phyloP scores from a whole-genome alignment of 1,140 invertebrate genomes.

The Augochlora pura region DNA sequence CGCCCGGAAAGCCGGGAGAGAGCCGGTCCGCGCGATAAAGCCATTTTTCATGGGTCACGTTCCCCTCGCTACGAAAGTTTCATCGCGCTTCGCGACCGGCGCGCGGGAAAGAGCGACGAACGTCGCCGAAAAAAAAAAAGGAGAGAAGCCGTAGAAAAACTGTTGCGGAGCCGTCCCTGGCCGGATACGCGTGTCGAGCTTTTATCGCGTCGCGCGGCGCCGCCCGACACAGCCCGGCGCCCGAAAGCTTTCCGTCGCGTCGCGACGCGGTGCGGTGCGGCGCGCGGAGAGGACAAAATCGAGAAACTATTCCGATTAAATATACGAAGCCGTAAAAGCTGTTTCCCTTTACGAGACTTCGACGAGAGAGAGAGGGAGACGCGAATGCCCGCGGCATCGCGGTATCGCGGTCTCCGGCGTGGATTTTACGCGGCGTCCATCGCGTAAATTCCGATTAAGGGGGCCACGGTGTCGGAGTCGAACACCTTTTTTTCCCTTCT shows the following conservation, averaged over 20 bases:
- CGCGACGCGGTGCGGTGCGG: no score
- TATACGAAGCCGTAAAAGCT: no score
- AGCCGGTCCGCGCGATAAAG: conserved; percentile 38
- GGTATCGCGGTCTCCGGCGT: neutral
- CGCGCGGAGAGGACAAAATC: no score
- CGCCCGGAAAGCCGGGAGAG: conserved; percentile 9
- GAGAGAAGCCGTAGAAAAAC: neutral
- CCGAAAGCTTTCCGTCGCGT: no score
- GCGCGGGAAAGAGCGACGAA: neutral
- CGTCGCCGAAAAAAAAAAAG: neutral
- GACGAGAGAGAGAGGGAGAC: no score
- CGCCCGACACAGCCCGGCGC: no score
- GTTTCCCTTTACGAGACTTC: no score
- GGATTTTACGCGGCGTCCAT: neutral
- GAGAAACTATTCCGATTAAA: no score
- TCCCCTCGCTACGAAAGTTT: conserved; percentile 43
- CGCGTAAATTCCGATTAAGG: conserved; percentile 28
- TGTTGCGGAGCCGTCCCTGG: neutral
- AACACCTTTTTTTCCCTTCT: conserved; percentile 25
- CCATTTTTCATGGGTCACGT: conserved; percentile 48
- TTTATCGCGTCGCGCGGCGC: neutral
- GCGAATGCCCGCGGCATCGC: no score
- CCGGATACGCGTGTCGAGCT: neutral
- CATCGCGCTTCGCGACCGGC: conserved; percentile 35
- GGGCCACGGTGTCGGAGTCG: conserved; percentile 25